A percentile compares a stretch with the other conserved stretches of the same genome.
These are phyloP conservation scores for Parotia lawesii DNA, from an alignment of 2,113 vertebrate genomes.

Conservation along the genomic window DNA sequence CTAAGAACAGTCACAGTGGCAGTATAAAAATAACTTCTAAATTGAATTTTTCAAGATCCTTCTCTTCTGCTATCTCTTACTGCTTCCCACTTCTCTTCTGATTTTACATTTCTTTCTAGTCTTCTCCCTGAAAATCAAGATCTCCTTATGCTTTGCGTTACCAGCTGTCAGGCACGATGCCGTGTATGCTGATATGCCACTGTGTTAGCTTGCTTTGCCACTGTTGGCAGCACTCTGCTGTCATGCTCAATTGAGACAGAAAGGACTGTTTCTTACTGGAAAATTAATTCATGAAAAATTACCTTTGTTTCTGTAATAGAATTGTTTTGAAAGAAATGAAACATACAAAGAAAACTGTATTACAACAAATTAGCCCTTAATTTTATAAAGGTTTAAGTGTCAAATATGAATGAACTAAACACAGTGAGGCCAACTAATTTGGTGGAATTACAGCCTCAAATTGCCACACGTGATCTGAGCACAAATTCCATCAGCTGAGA, in stretches of 20 bases:
- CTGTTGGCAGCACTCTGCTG: conserved; percentile 23
- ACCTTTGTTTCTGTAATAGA: neutral
- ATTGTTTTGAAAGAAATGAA: conserved; percentile 28
- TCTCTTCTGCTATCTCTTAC: conserved; percentile 21
- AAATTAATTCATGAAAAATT: conserved; percentile 24
- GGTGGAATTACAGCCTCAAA: neutral
- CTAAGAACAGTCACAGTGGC: conserved; percentile 8
- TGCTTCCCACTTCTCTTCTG: conserved; percentile 31
- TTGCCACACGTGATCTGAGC: neutral
- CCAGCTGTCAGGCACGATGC: conserved; percentile 41
- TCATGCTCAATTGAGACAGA: conserved; percentile 40
- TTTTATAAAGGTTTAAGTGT: conserved; percentile 8
- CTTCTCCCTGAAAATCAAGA: conserved; percentile 50
- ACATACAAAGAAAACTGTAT: neutral
- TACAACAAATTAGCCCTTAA: neutral
- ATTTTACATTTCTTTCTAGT: conserved; percentile 34
- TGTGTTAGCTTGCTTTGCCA: neutral
- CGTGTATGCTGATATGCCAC: neutral
- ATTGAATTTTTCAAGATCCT: conserved; percentile 29
- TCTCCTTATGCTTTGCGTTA: conserved; percentile 51
- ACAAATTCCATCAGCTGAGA: neutral
- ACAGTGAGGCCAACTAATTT: neutral
- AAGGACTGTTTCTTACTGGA: neutral
- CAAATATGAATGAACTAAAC: neutral
- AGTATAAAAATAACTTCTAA: conserved; percentile 54